Conservation (phyloP, 2,888 invertebrate genomes). For the Drosophila cyrtoloma region DNA sequence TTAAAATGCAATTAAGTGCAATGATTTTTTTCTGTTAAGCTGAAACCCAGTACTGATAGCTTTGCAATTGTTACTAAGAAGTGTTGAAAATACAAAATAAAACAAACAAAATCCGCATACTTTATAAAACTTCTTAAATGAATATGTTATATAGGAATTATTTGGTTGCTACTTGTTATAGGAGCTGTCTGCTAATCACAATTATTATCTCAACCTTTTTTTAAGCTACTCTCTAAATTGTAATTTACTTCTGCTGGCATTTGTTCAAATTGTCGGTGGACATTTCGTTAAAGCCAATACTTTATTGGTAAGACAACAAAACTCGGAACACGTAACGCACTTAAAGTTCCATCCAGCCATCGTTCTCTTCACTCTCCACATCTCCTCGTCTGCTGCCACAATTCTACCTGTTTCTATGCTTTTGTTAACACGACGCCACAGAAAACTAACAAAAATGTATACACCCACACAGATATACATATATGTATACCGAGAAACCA, state of each 20-base stretch:
- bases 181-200: not conserved
- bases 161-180: not conserved
- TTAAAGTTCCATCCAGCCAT: constrained; percentile 40
- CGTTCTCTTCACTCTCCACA: too few species aligned
- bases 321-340: constrained; percentile 22
- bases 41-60: constrained; percentile 1
- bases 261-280: constrained; percentile 6
- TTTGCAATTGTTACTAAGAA: not conserved
- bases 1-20: constrained; percentile 28
- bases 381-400: constrained; percentile 1
- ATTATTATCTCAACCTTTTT: not conserved
- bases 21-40: not conserved
- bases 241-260: constrained; percentile 3
- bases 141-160: not conserved
- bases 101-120: not conserved
- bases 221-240: not conserved
- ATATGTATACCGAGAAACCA: constrained; percentile 22
- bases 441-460: constrained; percentile 70
- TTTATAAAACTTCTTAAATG: not conserved
- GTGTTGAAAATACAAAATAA: not conserved
- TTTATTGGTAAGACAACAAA: constrained; percentile 9
- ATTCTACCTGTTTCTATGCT: constrained; percentile 54
- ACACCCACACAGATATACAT: constrained; percentile 22
- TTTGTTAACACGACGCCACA: constrained; percentile 73
- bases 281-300: constrained; percentile 33